Evolutionary conservation across 2,113 vertebrate genomes (phyloP).

Genomic region (Parotia lawesii): DNA sequence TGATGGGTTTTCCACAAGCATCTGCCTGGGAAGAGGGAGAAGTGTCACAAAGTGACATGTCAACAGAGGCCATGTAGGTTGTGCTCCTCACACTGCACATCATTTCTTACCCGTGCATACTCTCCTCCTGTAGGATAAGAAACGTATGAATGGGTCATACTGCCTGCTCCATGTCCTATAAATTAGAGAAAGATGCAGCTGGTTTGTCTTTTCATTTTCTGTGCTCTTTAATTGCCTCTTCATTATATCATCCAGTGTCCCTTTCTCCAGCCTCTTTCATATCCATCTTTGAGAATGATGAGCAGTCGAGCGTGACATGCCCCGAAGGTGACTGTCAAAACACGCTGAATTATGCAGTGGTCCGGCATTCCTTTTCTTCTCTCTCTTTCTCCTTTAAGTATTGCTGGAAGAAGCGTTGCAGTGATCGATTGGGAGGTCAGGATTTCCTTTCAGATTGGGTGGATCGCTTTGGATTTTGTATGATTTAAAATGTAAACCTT

Average conservation of each 20-base stretch:
- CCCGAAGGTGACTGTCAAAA: constrained; percentile 49
- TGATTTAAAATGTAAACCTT: neutral
- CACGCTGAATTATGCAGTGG: constrained; percentile 33
- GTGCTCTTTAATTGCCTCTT: constrained; percentile 30
- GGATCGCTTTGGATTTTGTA: neutral
- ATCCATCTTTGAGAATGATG: constrained; percentile 50
- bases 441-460: neutral
- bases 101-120: neutral
- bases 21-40: constrained; percentile 15
- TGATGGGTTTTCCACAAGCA: constrained; percentile 40
- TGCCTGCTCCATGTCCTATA: neutral
- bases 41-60: constrained; percentile 22
- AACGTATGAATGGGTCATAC: neutral
- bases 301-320: constrained; percentile 33
- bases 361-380: constrained; percentile 10
- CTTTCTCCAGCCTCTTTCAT: constrained; percentile 24
- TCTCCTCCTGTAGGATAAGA: neutral
- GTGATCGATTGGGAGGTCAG: neutral
- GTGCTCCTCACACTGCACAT: neutral
- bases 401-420: neutral
- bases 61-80: neutral
- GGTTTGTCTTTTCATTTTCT: constrained; percentile 19
- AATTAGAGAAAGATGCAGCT: constrained; percentile 47
- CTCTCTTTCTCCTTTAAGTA: neutral
- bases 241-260: constrained; percentile 15